Evolutionary conservation across 2,113 vertebrate species (phyloP).

Genomic region (Engraulis encrasicolus): DNA sequence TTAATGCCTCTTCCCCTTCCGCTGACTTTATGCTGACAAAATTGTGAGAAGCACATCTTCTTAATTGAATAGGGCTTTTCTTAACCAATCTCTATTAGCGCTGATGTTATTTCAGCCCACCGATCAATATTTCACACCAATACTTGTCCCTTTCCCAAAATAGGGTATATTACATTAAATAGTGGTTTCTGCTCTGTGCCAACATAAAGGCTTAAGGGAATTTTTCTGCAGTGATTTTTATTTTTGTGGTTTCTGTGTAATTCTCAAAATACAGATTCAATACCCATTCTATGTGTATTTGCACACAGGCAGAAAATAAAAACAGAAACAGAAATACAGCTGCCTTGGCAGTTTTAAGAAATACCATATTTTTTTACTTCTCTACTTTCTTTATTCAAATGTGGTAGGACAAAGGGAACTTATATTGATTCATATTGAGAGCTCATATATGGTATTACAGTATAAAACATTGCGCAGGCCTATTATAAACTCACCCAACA

Average conservation of each 20-base stretch:
- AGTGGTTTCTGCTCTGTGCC: background rate
- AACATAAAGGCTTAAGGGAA: background rate
- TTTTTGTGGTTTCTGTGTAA: background rate
- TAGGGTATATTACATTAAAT: background rate
- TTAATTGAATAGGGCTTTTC: slow-evolving; percentile 63
- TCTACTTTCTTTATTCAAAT: background rate
- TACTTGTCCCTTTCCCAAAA: background rate
- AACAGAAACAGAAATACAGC: background rate
- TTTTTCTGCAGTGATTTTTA: slow-evolving; percentile 1
- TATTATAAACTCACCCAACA: background rate
- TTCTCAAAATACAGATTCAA: background rate
- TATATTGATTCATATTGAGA: too few species aligned
- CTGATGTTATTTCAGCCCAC: slow-evolving; percentile 41
- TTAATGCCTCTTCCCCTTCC: slow-evolving; percentile 50
- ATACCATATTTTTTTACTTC: background rate
- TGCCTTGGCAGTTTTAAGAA: background rate
- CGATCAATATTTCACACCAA: slow-evolving; percentile 48
- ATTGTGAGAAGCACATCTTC: slow-evolving; percentile 58
- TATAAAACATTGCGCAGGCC: too few species aligned
- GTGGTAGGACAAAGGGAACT: too few species aligned
- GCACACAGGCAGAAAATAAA: background rate
- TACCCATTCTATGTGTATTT: background rate
- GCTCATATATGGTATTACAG: too few species aligned
- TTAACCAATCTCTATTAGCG: slow-evolving; percentile 43
- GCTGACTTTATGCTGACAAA: slow-evolving; percentile 67